phyloP scores from a whole-genome alignment of 2,888 invertebrate species.

The Leptinotarsa haldemani region DNA sequence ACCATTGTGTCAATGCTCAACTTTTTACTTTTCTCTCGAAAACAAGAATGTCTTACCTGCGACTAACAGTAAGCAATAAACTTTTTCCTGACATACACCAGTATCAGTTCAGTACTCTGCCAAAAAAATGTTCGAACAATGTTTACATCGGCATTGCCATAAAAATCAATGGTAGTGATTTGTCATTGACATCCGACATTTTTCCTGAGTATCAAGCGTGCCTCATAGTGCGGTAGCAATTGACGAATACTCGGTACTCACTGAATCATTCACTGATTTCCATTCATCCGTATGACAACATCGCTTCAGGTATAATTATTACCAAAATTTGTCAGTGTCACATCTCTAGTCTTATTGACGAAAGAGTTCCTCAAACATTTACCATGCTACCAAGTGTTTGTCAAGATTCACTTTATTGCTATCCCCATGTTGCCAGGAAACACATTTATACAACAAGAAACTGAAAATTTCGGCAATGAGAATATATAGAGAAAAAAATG shows the following conservation, averaged over 20 bases:
- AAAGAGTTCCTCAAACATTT: no score
- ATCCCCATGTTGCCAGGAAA: no score
- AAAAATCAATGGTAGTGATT: slow-evolving; percentile 57
- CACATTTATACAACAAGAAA: no score
- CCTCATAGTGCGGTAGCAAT: slow-evolving; percentile 14
- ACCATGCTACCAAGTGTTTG: no score
- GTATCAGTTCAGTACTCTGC: slow-evolving; percentile 42
- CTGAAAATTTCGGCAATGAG: no score
- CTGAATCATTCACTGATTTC: neutral
- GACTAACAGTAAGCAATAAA: slow-evolving; percentile 57
- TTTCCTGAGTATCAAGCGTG: slow-evolving; percentile 37
- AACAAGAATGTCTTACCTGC: slow-evolving; percentile 57
- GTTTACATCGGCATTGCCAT: slow-evolving; percentile 52
- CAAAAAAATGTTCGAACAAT: slow-evolving; percentile 48
- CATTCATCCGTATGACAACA: neutral
- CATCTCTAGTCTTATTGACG: no score
- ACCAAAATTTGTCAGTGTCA: no score
- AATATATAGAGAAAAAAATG: no score
- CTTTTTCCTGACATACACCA: slow-evolving; percentile 44
- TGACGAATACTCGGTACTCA: neutral
- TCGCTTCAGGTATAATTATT: no score
- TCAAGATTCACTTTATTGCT: no score
- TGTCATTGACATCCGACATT: slow-evolving; percentile 49
- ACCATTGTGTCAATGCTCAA: slow-evolving; percentile 60
- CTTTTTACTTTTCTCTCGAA: slow-evolving; percentile 54